These are phyloP conservation scores for Apostichopus parvimensis DNA, from an alignment of 35 echinoderm and acorn worm species.

Conservation along the genomic window DNA sequence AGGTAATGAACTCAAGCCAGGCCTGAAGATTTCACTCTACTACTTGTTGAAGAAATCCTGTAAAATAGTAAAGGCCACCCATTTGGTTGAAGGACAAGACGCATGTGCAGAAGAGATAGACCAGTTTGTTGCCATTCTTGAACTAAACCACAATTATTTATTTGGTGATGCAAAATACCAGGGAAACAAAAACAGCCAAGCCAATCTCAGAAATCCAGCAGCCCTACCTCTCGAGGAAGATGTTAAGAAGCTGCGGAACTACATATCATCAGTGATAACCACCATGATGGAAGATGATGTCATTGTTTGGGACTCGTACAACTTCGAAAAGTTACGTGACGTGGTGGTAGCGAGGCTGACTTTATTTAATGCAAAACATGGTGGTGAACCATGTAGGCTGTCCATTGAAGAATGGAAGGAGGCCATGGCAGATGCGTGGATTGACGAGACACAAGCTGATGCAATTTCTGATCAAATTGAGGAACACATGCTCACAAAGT, in stretches of 20 bases:
- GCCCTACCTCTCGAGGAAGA: conserved; percentile 46
- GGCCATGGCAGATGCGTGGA: conserved; percentile 55
- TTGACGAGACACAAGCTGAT: conserved; percentile 51
- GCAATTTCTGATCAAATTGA: conserved; percentile 24
- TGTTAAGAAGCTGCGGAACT: conserved; percentile 37
- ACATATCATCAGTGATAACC: conserved; percentile 20
- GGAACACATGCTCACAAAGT: neutral
- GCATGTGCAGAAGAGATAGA: conserved; percentile 42
- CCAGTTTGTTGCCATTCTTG: conserved; percentile 46
- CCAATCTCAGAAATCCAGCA: conserved; percentile 51
- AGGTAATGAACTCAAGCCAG: conserved; percentile 47
- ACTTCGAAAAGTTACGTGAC: conserved; percentile 60
- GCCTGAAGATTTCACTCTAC: conserved; percentile 59
- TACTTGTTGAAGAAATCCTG: conserved; percentile 55
- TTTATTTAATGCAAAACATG: neutral
- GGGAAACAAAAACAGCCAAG: conserved; percentile 47
- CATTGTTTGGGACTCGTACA: conserved; percentile 38
- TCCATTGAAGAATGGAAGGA: conserved; percentile 67
- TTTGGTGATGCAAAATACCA: conserved; percentile 59
- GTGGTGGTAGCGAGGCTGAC: conserved; percentile 59
- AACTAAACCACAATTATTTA: conserved; percentile 35
- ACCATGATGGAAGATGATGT: conserved; percentile 24
- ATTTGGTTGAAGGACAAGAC: conserved; percentile 49
- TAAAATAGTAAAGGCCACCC: neutral
- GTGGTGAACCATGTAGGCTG: conserved; percentile 64